A percentile compares a stretch with the other conserved stretches of the same genome.
Conservation (phyloP, 1,140 invertebrate species). For the Heliconius eleuchia region DNA sequence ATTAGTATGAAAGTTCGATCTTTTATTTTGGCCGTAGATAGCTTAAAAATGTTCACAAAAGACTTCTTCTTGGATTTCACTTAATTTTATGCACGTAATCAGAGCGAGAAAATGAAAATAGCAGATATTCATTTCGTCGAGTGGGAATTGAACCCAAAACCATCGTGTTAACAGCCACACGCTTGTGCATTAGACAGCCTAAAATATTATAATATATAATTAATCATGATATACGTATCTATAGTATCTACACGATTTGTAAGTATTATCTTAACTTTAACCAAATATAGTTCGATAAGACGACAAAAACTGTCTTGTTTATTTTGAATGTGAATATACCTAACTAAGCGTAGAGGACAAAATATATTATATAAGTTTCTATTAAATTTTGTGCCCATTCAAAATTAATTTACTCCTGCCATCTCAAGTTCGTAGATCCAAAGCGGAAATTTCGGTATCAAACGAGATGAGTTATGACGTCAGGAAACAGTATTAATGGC, state of each 20-base stretch:
- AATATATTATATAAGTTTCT: background rate
- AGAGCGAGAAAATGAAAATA: no score
- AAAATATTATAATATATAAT: background rate
- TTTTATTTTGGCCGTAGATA: no score
- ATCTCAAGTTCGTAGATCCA: constrained; percentile 20
- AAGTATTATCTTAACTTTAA: no score
- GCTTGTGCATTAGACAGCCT: background rate
- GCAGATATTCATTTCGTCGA: no score
- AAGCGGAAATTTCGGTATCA: constrained; percentile 24
- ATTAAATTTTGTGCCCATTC: constrained; percentile 2
- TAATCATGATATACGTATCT: background rate
- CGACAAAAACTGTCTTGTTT: background rate
- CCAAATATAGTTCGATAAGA: no score
- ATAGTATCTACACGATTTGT: no score
- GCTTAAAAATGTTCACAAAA: no score
- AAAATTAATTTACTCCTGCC: constrained; percentile 15
- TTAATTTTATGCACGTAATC: no score
- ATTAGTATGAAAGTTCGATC: no score
- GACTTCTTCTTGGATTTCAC: no score
- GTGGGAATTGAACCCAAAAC: no score
- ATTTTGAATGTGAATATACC: background rate
- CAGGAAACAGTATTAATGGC: constrained; percentile 35
- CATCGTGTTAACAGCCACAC: no score
- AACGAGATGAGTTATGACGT: constrained; percentile 34
- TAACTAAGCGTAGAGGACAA: background rate